Conservation (phyloP, 2,113 vertebrate genomes). For the Eublepharis macularius region DNA sequence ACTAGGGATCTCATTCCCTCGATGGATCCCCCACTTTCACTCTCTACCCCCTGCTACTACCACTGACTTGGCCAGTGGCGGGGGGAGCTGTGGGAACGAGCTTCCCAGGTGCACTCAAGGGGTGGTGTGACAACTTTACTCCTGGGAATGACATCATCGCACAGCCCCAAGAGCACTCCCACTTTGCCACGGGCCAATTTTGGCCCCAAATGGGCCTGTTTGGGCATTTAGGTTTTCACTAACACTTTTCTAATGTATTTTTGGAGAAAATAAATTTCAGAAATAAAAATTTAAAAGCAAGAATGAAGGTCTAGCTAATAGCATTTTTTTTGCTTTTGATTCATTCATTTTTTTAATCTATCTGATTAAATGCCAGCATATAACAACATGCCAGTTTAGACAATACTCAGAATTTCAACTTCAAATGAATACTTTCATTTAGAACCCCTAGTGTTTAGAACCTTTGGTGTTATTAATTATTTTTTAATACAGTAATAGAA, state of each 20-base stretch:
- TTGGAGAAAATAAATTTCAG: background rate
- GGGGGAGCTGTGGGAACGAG: no score
- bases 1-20: no score
- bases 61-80: no score
- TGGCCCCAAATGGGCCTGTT: no score
- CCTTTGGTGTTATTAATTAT: background rate
- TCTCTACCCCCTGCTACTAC: no score
- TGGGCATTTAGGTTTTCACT: slow-evolving; percentile 62
- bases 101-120: no score
- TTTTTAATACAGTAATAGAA: background rate
- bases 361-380: slow-evolving; percentile 30
- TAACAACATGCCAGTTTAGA: background rate
- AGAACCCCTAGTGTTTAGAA: background rate
- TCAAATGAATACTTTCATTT: background rate
- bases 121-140: no score
- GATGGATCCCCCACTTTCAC: no score
- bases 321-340: slow-evolving; percentile 31
- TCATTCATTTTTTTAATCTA: slow-evolving; percentile 31
- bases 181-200: no score
- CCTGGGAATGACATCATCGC: no score
- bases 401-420: background rate
- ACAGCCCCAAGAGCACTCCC: no score
- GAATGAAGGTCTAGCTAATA: slow-evolving; percentile 30
- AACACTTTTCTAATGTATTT: slow-evolving; percentile 43
- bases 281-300: slow-evolving; percentile 27